Evolutionary conservation across 2,888 invertebrate species (phyloP).

Genomic region (Ashinkailepas kermadecensis): DNA sequence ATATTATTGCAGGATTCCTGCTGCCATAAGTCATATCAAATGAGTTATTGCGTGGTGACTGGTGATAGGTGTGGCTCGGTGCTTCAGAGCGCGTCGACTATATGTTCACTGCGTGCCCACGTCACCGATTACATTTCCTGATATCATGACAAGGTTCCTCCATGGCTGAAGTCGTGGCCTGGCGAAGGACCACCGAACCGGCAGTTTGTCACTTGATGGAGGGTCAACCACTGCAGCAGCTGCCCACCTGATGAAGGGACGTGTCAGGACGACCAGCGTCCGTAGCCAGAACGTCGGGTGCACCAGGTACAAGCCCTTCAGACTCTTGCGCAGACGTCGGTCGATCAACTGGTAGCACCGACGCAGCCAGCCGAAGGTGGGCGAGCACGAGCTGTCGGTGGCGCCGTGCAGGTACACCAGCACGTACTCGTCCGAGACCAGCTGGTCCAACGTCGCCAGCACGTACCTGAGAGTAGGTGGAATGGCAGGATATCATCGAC

Average conservation of each 20-base stretch:
- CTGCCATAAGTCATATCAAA: too few species aligned
- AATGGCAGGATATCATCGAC: neutral
- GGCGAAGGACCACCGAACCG: too few species aligned
- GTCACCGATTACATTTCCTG: too few species aligned
- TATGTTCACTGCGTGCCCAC: too few species aligned
- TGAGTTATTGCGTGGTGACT: too few species aligned
- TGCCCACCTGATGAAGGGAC: slow-evolving; percentile 63
- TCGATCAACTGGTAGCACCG: slow-evolving; percentile 75
- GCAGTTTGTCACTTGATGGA: too few species aligned
- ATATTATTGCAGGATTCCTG: too few species aligned
- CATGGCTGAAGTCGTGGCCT: too few species aligned
- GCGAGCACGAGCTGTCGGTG: slow-evolving; percentile 62
- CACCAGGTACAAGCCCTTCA: slow-evolving; percentile 75
- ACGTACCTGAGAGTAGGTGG: slow-evolving; percentile 57
- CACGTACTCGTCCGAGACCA: slow-evolving; percentile 84
- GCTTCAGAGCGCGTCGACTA: too few species aligned
- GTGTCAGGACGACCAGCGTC: slow-evolving; percentile 64
- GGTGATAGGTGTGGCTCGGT: too few species aligned
- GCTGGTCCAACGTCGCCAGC: slow-evolving; percentile 72
- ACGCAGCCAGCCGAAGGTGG: slow-evolving; percentile 75
- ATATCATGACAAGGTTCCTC: too few species aligned
- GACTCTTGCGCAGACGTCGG: slow-evolving; percentile 68
- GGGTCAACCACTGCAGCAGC: too few species aligned
- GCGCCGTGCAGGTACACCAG: slow-evolving; percentile 85
- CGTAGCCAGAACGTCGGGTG: slow-evolving; percentile 89